Evolutionary conservation across 1,140 invertebrate genomes (phyloP), one percentile per base, ranked within the genome.

Genomic region (Phortica variegata): DNA sequence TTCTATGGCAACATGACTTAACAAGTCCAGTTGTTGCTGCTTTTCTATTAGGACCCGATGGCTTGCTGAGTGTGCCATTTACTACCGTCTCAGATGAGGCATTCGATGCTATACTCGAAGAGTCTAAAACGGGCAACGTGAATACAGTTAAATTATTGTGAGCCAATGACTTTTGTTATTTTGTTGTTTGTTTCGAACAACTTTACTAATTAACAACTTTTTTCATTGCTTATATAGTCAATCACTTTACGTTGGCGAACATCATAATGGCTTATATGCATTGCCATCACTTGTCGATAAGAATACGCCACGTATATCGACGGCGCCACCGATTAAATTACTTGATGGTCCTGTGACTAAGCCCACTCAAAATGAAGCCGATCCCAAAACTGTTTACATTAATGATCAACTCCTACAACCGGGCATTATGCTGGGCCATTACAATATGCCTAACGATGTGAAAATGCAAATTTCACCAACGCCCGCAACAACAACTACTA

Each of bases 191-290:
- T 82, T 83, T 20, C 10, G 2, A 61, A 50, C 33, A 38, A 20
- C 33, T 33, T 34, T 40, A 31, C 4, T 4, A 9, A 34, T 12
- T 37, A 38, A 13, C 6, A 36, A 44, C 8, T 9, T 0, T 5
- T 23, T 1, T 6, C 3, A 17, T 23, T 6, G 5, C 17, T n/a
- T 26, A 73, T 80, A 59, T 73, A 94, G 91, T 58, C 91, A 91
- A 43, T 96, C 93, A 1, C 78, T 98, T 13, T 98, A 96, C 77
- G 85, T 98, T 55, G 95, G 95, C 5, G 89, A 97, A 76, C 88
- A 93, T 77, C 88, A 93, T 75, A 80, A 82, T 45, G 84, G 91
- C 73, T 77, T 95, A 2, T 98, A 97, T 77, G 95, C 94, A 0
- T 73, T 97, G 32, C 91, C 91, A 3, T 93, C 93, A 1, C 77